Percentiles rank a stretch among this genome's conserved stretches.
These are phyloP conservation scores for Aurelia coerulea DNA, from an alignment of 30 jellyfish, hydroid and myxozoan species.

Conservation along the genomic window DNA sequence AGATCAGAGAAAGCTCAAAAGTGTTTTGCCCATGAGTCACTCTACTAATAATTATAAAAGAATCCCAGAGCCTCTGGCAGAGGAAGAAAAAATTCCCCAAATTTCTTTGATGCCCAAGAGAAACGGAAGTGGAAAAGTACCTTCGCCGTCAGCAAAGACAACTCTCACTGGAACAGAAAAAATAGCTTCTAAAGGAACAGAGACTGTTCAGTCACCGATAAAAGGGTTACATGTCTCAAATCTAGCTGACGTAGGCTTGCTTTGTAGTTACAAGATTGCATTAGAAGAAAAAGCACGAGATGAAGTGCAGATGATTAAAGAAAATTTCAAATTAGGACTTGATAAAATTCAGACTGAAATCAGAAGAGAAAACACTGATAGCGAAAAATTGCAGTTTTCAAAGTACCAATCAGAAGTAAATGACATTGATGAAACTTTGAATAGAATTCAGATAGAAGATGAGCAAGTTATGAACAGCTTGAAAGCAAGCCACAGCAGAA, in stretches of 20 bases:
- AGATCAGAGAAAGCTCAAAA: background rate
- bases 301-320: constrained; percentile 19
- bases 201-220: background rate
- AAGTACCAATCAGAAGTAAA: constrained; percentile 6
- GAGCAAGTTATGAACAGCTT: constrained; percentile 20
- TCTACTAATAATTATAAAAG: background rate
- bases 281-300: constrained; percentile 25
- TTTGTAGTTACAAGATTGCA: background rate
- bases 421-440: constrained; percentile 6
- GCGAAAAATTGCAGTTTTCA: background rate
- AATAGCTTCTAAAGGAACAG: background rate
- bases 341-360: constrained; percentile 9
- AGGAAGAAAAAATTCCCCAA: background rate
- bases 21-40: background rate
- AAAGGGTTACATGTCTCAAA: constrained; percentile 1
- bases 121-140: background rate
- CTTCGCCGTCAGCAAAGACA: background rate
- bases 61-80: background rate
- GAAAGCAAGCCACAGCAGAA: background rate
- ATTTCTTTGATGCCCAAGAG: background rate
- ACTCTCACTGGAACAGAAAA: background rate
- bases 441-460: background rate
- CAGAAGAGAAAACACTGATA: background rate
- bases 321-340: constrained; percentile 19
- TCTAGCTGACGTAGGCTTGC: constrained; percentile 13